phyloP scores from a whole-genome alignment of 2,797 vertebrate species.

The Novumbra hubbsi region DNA sequence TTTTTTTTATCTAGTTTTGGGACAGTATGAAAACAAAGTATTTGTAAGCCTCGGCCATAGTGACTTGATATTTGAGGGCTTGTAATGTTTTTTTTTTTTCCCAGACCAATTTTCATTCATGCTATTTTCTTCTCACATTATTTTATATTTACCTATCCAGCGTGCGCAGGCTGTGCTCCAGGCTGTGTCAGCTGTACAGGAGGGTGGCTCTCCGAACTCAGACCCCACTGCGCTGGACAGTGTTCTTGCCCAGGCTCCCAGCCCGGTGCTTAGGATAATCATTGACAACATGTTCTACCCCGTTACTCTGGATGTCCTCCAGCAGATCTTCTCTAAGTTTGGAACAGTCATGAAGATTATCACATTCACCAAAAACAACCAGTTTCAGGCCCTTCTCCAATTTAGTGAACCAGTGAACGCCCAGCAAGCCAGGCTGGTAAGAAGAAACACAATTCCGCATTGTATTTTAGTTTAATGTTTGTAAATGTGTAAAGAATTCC shows the following conservation, averaged over 20 bases:
- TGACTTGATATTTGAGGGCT: neutral
- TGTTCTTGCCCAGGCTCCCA: conserved; percentile 87
- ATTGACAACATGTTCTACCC: conserved; percentile 99
- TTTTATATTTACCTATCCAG: conserved; percentile 59
- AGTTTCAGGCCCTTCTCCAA: conserved; percentile 97
- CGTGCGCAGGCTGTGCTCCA: conserved; percentile 95
- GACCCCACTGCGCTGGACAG: conserved; percentile 86
- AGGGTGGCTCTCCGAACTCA: conserved; percentile 88
- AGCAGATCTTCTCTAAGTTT: conserved; percentile 99
- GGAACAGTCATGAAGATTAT: conserved; percentile 99
- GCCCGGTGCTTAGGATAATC: conserved; percentile 95
- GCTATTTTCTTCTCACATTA: neutral
- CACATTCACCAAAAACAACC: conserved; percentile 99
- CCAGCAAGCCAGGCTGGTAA: conserved; percentile 95
- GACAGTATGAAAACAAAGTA: neutral
- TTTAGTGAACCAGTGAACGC: conserved; percentile 96
- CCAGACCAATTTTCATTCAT: neutral
- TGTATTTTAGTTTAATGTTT: neutral
- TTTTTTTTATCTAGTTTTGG: neutral
- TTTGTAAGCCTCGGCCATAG: neutral
- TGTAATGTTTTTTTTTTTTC: neutral
- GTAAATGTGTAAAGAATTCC: neutral
- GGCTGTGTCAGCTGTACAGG: conserved; percentile 94
- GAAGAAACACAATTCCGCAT: conserved; percentile 30
- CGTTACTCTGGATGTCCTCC: conserved; percentile 95